Evolutionary conservation across 2,113 vertebrate species (phyloP), one percentile per base, ranked within the genome.

Genomic region (Setophaga kirtlandii): DNA sequence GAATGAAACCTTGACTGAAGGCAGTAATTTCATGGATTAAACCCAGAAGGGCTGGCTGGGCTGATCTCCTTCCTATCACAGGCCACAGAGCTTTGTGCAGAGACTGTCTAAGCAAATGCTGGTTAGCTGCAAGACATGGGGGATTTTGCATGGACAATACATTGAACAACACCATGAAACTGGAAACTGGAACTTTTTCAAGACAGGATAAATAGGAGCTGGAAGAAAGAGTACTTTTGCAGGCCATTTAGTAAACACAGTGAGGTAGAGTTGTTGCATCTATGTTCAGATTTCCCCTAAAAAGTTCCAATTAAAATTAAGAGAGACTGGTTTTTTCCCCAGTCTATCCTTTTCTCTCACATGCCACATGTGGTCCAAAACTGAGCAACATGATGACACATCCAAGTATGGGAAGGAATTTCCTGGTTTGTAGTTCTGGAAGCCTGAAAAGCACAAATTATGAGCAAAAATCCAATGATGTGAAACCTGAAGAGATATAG

Each of bases 11-110:
- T 96, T 91, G 70, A 86, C 87, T 85, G 93, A 96, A 94, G 84
- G 81, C 81, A 91, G 67, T 89, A 91, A 95, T 95, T 93, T 94
- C 75, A 74, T 94, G 94, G 93, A 90, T 91, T 90, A 94, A 88
- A 76, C 58, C 35, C 79, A 86, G 87, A 94, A 93, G 71, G 75
- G 52, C 84, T 69, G 75, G 58, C 70, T 53, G 14, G 81, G 69
- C 87, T 85, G 74, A 79, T 87, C 89, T 86, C 55, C 39, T 87
- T 83, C 80, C 87, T 86, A 62, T 87, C 4, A 3, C 78, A 79
- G 89, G 67, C 58, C 55, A 41, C 67, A 69, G 65, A 85, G 46
- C 85, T 89, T 89, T 87, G 75, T 87, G 70, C 82, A 65, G 85
- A 85, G 75, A 37, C 78, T 53, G 47, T 21, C 84, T 75, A 8